A percentile compares a stretch with the other conserved stretches of the same genome.
phyloP scores from a whole-genome alignment of 1,140 invertebrate genomes.

The Lysiphlebus fabarum region DNA sequence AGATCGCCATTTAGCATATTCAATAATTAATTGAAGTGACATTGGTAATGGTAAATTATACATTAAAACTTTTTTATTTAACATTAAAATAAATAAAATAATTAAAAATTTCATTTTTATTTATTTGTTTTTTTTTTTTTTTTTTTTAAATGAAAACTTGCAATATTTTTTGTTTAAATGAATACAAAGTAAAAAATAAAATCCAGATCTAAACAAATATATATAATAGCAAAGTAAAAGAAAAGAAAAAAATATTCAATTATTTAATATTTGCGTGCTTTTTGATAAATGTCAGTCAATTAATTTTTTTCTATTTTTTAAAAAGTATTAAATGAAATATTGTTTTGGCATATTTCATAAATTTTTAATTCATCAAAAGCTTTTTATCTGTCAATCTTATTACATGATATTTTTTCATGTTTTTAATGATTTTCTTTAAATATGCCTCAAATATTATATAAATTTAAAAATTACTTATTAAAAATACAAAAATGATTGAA shows the following conservation, averaged over 20 bases:
- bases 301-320: not conserved
- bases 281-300: constrained; percentile 26
- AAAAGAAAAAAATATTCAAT: not conserved
- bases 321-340: not conserved
- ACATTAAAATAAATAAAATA: constrained; percentile 6
- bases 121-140: too few species aligned
- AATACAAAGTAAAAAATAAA: not conserved
- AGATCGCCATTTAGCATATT: constrained; percentile 49
- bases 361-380: too few species aligned
- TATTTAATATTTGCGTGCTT: constrained; percentile 16
- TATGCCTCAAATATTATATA: too few species aligned
- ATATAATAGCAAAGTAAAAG: not conserved
- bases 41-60: constrained; percentile 32
- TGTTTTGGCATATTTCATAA: not conserved
- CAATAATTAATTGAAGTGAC: constrained; percentile 44
- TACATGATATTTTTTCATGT: too few species aligned
- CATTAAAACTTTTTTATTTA: not conserved
- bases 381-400: not conserved
- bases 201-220: not conserved
- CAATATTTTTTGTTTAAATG: not conserved
- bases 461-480: too few species aligned
- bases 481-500: too few species aligned
- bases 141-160: not conserved
- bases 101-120: not conserved
- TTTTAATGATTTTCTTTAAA: too few species aligned